phyloP scores from a whole-genome alignment of 2,113 vertebrate species.

The Lepus timidus region DNA sequence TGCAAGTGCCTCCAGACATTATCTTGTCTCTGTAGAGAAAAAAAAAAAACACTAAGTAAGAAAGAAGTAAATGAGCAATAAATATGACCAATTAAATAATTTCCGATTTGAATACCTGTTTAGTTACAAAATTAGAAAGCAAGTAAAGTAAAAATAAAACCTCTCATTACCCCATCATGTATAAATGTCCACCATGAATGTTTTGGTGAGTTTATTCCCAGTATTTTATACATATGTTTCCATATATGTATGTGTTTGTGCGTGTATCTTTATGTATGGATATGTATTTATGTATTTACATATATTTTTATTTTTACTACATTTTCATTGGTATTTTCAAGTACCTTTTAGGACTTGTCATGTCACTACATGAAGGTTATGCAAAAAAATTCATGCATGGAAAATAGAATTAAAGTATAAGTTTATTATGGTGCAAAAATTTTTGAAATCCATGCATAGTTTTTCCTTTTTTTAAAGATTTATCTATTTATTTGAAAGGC shows the following conservation, averaged over 20 bases:
- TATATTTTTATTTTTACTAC: neutral
- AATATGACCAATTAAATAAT: slow-evolving; percentile 16
- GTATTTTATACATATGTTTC: neutral
- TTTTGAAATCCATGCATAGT: no score
- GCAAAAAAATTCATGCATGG: no score
- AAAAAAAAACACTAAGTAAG: neutral
- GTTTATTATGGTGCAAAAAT: no score
- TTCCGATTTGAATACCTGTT: slow-evolving; percentile 44
- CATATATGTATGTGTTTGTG: no score
- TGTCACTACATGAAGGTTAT: no score
- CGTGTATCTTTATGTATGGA: no score
- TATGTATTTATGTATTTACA: neutral
- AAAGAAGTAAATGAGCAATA: slow-evolving; percentile 13
- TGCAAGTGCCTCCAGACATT: neutral
- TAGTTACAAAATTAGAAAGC: slow-evolving; percentile 44
- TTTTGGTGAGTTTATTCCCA: neutral
- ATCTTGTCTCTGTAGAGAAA: neutral
- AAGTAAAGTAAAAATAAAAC: slow-evolving; percentile 34
- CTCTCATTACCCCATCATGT: neutral
- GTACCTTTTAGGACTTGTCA: neutral
- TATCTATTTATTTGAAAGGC: no score
- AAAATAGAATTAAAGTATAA: no score
- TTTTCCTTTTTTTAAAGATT: no score
- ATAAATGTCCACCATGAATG: neutral
- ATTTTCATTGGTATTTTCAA: neutral